Evolutionary conservation across 2,888 invertebrate species (phyloP).

Genomic region (Acanthosepion esculentum): DNA sequence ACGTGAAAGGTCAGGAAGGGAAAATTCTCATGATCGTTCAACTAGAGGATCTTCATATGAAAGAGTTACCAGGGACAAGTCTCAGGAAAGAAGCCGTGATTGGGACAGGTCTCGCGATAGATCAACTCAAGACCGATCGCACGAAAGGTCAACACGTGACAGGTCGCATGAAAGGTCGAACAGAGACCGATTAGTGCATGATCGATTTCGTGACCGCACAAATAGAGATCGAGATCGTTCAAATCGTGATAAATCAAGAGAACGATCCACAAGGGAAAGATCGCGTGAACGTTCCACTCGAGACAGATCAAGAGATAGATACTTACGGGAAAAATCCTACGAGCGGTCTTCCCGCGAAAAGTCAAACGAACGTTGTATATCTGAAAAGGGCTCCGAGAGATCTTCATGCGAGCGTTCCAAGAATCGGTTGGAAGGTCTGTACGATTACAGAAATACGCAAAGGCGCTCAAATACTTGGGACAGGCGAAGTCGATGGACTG

Average conservation of each 20-base stretch:
- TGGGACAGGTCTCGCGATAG: constrained; percentile 53
- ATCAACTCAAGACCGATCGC: constrained; percentile 45
- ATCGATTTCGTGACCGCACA: constrained; percentile 25
- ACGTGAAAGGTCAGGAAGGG: not conserved
- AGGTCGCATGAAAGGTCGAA: constrained; percentile 47
- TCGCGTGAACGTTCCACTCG: constrained; percentile 37
- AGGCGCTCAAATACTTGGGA: constrained; percentile 41
- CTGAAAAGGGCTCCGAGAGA: constrained; percentile 37
- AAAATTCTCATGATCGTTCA: constrained; percentile 38
- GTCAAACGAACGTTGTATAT: not conserved
- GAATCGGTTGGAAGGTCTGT: not conserved
- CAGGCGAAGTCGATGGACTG: not conserved
- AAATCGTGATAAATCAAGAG: constrained; percentile 34
- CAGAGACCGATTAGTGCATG: constrained; percentile 24
- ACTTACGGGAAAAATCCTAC: constrained; percentile 37
- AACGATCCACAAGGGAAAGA: constrained; percentile 38
- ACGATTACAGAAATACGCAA: constrained; percentile 36
- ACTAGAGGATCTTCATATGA: not conserved
- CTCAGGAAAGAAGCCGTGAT: constrained; percentile 53
- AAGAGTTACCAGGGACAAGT: constrained; percentile 48
- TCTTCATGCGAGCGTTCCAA: constrained; percentile 13
- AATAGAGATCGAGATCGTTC: constrained; percentile 43
- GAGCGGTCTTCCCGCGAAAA: not conserved
- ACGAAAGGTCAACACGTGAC: not conserved
- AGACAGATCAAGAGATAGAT: constrained; percentile 40